A percentile compares a stretch with the other conserved stretches of the same genome.
Evolutionary conservation across 1,140 invertebrate species (phyloP).

Genomic region (Branchinecta lindahli): DNA sequence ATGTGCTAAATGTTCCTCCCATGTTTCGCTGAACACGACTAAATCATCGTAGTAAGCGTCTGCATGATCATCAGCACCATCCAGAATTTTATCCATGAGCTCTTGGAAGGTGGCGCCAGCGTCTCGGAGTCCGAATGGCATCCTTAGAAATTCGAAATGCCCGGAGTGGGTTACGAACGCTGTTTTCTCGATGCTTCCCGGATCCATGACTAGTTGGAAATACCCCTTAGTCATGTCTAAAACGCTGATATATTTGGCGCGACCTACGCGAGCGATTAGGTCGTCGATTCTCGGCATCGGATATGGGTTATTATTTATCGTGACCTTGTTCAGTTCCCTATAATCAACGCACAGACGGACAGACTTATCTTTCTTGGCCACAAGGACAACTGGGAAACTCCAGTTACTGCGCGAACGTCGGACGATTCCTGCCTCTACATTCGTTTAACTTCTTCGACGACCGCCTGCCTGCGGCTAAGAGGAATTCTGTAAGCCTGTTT

Average conservation of each 20-base stretch:
- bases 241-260: too few species aligned
- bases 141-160: slow-evolving; percentile 27
- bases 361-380: too few species aligned
- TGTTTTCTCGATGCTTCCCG: slow-evolving; percentile 31
- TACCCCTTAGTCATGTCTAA: too few species aligned
- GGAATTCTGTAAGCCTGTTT: too few species aligned
- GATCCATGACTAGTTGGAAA: too few species aligned
- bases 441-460: too few species aligned
- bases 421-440: too few species aligned
- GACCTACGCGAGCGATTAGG: neutral
- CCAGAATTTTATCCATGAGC: slow-evolving; percentile 27
- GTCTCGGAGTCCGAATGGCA: slow-evolving; percentile 31
- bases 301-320: slow-evolving; percentile 17
- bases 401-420: too few species aligned
- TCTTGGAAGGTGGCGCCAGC: slow-evolving; percentile 30
- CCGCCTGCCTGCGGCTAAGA: too few species aligned
- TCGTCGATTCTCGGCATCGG: too few species aligned
- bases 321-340: slow-evolving; percentile 30
- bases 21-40: slow-evolving; percentile 21
- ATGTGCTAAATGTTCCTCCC: slow-evolving; percentile 21
- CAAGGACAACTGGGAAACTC: slow-evolving; percentile 29
- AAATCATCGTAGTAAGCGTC: slow-evolving; percentile 27
- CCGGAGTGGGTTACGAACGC: slow-evolving; percentile 32
- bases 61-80: slow-evolving; percentile 19
- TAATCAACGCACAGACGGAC: slow-evolving; percentile 38